These are phyloP conservation scores for Bubalus kerabau DNA, from an alignment of 2,113 vertebrate species.

Conservation along the genomic window DNA sequence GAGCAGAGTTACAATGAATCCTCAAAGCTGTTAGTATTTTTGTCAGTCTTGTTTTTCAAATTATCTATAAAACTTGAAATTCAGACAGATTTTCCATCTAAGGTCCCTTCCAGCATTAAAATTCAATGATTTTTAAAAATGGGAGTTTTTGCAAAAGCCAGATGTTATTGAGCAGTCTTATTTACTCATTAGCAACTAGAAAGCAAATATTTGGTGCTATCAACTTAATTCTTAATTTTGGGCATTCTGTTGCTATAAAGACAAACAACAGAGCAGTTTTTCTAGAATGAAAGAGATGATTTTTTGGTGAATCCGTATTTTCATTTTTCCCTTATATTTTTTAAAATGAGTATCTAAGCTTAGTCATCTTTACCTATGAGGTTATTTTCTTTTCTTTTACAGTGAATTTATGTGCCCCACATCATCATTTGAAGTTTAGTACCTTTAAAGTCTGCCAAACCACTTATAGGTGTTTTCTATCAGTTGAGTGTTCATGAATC, in stretches of 20 bases:
- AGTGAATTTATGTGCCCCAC: not conserved
- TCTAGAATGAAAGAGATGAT: accelerated
- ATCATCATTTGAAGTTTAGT: not conserved
- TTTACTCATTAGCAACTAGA: constrained; percentile 6
- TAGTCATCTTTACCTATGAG: not conserved
- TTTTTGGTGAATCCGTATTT: not conserved
- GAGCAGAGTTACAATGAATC: not conserved
- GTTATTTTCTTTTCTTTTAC: not conserved
- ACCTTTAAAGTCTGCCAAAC: not conserved
- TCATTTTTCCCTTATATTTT: not conserved
- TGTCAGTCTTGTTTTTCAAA: not conserved
- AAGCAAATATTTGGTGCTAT: constrained; percentile 10
- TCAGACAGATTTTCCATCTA: not conserved
- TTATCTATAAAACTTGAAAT: constrained; percentile 17
- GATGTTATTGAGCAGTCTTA: constrained; percentile 6
- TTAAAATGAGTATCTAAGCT: not conserved
- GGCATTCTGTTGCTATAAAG: not conserved
- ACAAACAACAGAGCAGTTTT: not conserved
- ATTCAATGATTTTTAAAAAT: not conserved
- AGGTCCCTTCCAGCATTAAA: not conserved
- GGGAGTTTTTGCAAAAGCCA: not conserved
- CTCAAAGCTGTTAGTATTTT: not conserved
- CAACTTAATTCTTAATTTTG: not conserved
- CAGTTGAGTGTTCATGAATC: not conserved
- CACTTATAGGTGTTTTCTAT: not conserved